phyloP scores from a whole-genome alignment of 1,140 invertebrate species.

The Caerostris extrusa region DNA sequence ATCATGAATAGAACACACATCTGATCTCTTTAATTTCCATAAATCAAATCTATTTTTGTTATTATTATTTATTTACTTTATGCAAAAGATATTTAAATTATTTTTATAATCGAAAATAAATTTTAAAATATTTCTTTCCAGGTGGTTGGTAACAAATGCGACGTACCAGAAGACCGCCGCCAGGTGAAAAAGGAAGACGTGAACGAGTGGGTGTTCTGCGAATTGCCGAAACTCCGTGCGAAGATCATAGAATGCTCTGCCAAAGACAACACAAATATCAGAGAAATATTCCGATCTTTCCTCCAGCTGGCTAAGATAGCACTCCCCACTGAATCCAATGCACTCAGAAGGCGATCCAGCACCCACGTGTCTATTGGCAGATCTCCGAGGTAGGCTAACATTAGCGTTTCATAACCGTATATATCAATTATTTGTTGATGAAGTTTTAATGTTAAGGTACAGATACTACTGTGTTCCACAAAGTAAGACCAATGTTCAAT shows the following conservation, averaged over 20 bases:
- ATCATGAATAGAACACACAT: too few relatives aligned
- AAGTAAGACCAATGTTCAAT: too few relatives aligned
- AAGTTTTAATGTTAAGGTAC: too few relatives aligned
- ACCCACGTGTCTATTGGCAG: slow-evolving; percentile 63
- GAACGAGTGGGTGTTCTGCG: slow-evolving; percentile 89
- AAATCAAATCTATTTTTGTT: too few relatives aligned
- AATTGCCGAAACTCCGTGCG: slow-evolving; percentile 84
- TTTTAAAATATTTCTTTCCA: slow-evolving; percentile 81
- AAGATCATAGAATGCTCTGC: slow-evolving; percentile 88
- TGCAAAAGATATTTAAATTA: too few relatives aligned
- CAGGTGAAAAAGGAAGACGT: slow-evolving; percentile 87
- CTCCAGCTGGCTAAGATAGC: slow-evolving; percentile 79
- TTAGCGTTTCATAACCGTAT: background rate
- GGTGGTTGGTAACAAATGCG: slow-evolving; percentile 90
- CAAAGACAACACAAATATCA: slow-evolving; percentile 88
- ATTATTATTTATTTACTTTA: too few relatives aligned
- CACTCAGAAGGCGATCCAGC: slow-evolving; percentile 80
- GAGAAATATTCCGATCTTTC: slow-evolving; percentile 84
- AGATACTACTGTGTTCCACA: too few relatives aligned
- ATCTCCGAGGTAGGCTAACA: slow-evolving; percentile 8
- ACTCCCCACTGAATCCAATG: slow-evolving; percentile 81
- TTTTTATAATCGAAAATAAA: background rate
- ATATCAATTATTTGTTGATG: too few relatives aligned
- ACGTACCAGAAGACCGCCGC: slow-evolving; percentile 85
- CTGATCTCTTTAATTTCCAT: too few relatives aligned